A percentile compares a stretch with the other conserved stretches of the same genome.
These are phyloP conservation scores for Vulpes ferrilata DNA, from an alignment of 2,113 vertebrate genomes.

Conservation along the genomic window DNA sequence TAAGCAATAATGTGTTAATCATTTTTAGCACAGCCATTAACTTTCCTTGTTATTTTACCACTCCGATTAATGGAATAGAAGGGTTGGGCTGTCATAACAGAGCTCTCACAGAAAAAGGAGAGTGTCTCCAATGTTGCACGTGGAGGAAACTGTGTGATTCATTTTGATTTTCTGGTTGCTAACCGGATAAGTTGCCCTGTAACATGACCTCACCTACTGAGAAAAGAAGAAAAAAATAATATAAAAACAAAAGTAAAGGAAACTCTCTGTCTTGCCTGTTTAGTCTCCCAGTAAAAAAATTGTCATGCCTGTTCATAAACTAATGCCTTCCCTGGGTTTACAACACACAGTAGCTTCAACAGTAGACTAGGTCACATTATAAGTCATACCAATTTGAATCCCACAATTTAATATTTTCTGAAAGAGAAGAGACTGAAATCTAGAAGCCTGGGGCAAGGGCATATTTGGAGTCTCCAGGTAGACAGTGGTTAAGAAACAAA, in stretches of 20 bases:
- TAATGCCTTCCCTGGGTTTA: neutral
- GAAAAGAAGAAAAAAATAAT: constrained; percentile 26
- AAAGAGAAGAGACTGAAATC: neutral
- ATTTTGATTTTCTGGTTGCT: constrained; percentile 2
- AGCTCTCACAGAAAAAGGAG: constrained; percentile 30
- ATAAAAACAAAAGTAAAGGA: neutral
- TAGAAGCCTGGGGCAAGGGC: neutral
- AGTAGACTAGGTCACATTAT: neutral
- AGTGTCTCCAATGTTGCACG: neutral
- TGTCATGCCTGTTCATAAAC: neutral
- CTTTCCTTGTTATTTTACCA: neutral
- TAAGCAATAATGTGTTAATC: neutral
- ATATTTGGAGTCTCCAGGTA: constrained; percentile 41
- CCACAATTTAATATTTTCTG: constrained; percentile 41
- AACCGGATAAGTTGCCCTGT: neutral
- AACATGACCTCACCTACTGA: neutral
- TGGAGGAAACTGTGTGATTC: neutral
- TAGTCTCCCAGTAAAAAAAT: constrained; percentile 37
- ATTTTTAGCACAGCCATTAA: neutral
- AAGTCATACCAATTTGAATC: constrained; percentile 33
- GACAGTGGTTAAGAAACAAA: constrained; percentile 21
- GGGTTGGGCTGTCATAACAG: neutral
- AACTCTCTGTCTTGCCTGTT: neutral
- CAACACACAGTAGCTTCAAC: neutral
- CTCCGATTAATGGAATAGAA: constrained; percentile 41